Base-by-base conservation (phyloP, 1,140 invertebrate species). In the Brachionus paranguensis region DNA sequence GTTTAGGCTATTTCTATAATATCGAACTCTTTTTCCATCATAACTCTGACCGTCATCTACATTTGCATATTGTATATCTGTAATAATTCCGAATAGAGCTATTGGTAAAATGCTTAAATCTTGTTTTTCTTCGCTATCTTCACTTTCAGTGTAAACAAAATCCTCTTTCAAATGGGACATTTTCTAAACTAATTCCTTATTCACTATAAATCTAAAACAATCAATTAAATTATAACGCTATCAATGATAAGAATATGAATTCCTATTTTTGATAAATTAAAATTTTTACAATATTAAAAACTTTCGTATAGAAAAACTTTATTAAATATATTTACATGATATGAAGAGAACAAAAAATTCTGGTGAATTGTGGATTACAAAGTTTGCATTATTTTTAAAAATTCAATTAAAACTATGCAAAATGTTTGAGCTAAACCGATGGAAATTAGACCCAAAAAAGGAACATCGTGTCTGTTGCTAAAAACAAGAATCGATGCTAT, bases 41-140 rank as follows among this genome's bases (percentile, higher is more conserved):
- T 85, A 88, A 85, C 89, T 87, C 24, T 24, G 85, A 85, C 87
- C 87, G 85, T 89, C 86, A 50, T 89, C 87, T 55, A 84, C 84
- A 84, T 90, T 88, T 29, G 88, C 88, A 86, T 89, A 89, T 53
- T 90, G 89, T 1, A 89, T 86, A 86, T 90, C 89, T 14, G 89
- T 86, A 14, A 90, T 84, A 11, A 89, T 83, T 50, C 89, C 89
- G 86, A 90, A 89, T 60, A 84, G 85, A 0, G 87, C 33, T 0
- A 60, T 60, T 60, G 81, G 68, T 72, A 68, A 27, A 33, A 72
- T 70, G n/a, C 14, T 50, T 41, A 53, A 33, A 37, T 83, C 64
- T 70, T 83, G 41, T 37, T 70, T 29, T 43, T 81, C 64, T 43
- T 68, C 78, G 37, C 60, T 68, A 41, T 81, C 78, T 11, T 50